Evolutionary conservation across 2,797 vertebrate species (phyloP).

Genomic region (Sarcophilus harrisii): DNA sequence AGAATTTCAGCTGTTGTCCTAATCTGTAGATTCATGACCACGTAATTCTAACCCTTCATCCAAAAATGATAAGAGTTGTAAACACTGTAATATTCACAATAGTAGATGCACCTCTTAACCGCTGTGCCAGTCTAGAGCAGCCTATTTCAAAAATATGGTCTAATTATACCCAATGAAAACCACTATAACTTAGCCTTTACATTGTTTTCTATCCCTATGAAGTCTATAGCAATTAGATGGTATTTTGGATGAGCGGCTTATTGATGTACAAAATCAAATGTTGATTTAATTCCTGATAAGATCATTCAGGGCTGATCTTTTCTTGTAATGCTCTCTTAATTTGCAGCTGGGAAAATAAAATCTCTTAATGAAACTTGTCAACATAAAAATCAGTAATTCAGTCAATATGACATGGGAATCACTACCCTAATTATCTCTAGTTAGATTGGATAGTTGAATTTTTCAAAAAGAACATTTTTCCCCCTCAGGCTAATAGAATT

Average conservation of each 20-base stretch:
- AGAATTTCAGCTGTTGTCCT: background rate
- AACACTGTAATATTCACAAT: background rate
- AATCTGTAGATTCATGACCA: background rate
- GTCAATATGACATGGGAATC: constrained; percentile 57
- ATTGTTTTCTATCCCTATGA: constrained; percentile 32
- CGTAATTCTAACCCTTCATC: background rate
- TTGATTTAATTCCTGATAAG: constrained; percentile 35
- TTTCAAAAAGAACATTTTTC: constrained; percentile 14
- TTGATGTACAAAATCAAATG: constrained; percentile 30
- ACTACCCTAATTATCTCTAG: constrained; percentile 9
- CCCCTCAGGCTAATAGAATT: background rate
- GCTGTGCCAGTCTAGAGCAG: background rate
- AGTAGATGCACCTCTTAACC: background rate
- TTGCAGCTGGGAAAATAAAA: constrained; percentile 44
- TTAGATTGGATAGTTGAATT: constrained; percentile 54
- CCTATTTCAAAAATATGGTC: background rate
- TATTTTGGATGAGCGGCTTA: constrained; percentile 34
- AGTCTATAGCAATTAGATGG: background rate
- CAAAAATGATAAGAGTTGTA: background rate
- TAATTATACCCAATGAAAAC: background rate
- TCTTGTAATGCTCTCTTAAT: constrained; percentile 42
- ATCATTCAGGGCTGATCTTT: constrained; percentile 46
- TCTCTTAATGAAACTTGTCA: constrained; percentile 57
- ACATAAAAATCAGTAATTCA: background rate
- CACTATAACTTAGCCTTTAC: background rate